Evolutionary conservation across 2,888 invertebrate species (phyloP), one percentile per base, ranked within the genome.

Genomic region (Hypsopygia costalis): DNA sequence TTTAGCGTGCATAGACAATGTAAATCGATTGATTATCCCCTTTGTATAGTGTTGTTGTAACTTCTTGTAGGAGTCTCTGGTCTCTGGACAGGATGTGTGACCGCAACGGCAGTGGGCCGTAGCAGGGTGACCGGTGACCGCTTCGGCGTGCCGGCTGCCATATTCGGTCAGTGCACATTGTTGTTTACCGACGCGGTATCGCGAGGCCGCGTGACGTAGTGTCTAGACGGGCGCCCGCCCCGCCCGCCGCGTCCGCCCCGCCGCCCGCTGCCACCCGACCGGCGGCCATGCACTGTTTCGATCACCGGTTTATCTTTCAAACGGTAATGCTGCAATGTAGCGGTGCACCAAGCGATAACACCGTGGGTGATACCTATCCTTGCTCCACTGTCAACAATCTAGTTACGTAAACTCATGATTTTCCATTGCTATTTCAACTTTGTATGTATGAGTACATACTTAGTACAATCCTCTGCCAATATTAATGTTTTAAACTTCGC

Each of bases 201-300:
- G 83, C 89, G 90, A 81, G 90, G 90, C 90, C 91, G 90, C 75
- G 89, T 90, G 89, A 90, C 90, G 89, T 90, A 86, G 87, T 80
- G 87, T 87, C 87, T 87, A 87, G 87, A 87, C 87, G 79, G 68
- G 69, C 70, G 63, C 65, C 65, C 67, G 62, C 63, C 69, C 68
- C 72, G 68, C 62, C 55, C 53, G 61, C 56, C 64, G 36, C 54
- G 43, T 49, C 44, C 46, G 55, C 41, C 62, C 49, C 53, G 43
- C 16, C 16, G 16, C 16, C 16, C 59, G 40, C 56, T 43, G 46
- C 45, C 53, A 46, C 59, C 52, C 59, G 54, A 56, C 64, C 57
- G 64, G 59, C 70, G 66, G 55, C 74, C 79, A 70, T 79, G 81
- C 83, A 81, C 81, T 79, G 81, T 77, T 79, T 75, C 78, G 79